A percentile compares a stretch with the other conserved stretches of the same genome.
Evolutionary conservation across 2,113 vertebrate species (phyloP).

Genomic region (Xenopus borealis): DNA sequence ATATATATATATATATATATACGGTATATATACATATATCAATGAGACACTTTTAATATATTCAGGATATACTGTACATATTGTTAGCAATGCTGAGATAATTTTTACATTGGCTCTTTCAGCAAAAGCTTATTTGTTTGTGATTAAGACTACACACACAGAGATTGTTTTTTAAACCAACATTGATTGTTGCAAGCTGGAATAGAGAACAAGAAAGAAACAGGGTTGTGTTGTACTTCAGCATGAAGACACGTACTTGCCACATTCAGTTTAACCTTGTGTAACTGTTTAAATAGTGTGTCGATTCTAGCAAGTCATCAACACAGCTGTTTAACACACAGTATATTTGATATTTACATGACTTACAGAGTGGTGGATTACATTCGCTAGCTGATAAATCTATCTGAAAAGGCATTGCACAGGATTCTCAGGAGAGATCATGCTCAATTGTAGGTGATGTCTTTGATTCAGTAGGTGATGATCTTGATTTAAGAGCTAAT

Average conservation of each 20-base stretch:
- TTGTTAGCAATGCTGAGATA: no score
- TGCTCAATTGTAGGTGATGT: constrained; percentile 65
- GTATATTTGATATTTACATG: constrained; percentile 68
- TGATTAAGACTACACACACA: no score
- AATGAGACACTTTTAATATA: no score
- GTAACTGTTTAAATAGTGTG: constrained; percentile 69
- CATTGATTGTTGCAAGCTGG: not conserved
- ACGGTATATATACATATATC: no score
- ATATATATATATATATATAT: no score
- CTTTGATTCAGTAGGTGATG: constrained; percentile 71
- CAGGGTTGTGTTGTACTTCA: not conserved
- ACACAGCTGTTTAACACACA: constrained; percentile 60
- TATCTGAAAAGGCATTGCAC: constrained; percentile 68
- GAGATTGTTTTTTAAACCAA: no score
- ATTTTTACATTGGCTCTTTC: no score
- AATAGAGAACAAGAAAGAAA: not conserved
- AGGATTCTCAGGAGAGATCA: constrained; percentile 60
- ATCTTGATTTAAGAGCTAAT: constrained; percentile 74
- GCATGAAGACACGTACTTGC: constrained; percentile 6
- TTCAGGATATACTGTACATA: no score
- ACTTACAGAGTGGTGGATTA: constrained; percentile 69
- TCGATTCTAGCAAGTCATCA: constrained; percentile 64
- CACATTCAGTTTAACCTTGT: not conserved
- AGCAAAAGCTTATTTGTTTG: no score
- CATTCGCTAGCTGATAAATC: constrained; percentile 69